These are phyloP conservation scores for Sciurus niger DNA, from an alignment of 2,113 vertebrate species.

Conservation along the genomic window DNA sequence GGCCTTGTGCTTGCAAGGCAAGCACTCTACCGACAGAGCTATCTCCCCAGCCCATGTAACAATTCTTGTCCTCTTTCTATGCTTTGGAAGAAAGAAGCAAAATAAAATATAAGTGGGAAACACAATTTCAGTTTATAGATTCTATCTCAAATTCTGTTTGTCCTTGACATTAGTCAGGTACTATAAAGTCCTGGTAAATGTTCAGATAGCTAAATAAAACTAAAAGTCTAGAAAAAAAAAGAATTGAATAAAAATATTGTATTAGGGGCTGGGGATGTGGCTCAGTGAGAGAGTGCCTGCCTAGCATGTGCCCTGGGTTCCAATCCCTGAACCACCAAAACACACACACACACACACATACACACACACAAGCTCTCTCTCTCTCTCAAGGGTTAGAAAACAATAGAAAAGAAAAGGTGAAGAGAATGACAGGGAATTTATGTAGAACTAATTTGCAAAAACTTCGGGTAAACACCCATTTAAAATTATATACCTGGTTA, in stretches of 20 bases:
- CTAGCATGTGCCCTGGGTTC: neutral
- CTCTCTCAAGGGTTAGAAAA: slow-evolving; percentile 9
- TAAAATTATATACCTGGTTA: slow-evolving; percentile 32
- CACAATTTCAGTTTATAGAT: slow-evolving; percentile 46
- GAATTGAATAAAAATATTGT: neutral
- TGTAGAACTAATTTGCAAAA: slow-evolving; percentile 32
- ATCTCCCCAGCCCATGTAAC: neutral
- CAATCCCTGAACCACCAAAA: neutral
- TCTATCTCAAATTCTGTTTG: slow-evolving; percentile 6
- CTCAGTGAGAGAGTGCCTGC: neutral
- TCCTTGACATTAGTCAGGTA: neutral
- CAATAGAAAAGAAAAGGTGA: neutral
- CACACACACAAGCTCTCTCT: neutral
- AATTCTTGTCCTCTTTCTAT: neutral
- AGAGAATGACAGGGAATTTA: slow-evolving; percentile 39
- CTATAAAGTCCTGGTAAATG: neutral
- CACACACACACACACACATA: neutral
- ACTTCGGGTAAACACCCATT: neutral
- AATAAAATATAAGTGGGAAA: slow-evolving; percentile 8
- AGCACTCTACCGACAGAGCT: too few relatives aligned
- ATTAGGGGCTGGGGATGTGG: neutral
- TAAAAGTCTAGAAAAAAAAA: neutral
- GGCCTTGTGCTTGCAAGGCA: too few relatives aligned
- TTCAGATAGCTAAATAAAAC: slow-evolving; percentile 2
- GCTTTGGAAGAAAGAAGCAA: neutral